Base-by-base conservation (phyloP, 2,113 vertebrate species). In the Scortum barcoo region DNA sequence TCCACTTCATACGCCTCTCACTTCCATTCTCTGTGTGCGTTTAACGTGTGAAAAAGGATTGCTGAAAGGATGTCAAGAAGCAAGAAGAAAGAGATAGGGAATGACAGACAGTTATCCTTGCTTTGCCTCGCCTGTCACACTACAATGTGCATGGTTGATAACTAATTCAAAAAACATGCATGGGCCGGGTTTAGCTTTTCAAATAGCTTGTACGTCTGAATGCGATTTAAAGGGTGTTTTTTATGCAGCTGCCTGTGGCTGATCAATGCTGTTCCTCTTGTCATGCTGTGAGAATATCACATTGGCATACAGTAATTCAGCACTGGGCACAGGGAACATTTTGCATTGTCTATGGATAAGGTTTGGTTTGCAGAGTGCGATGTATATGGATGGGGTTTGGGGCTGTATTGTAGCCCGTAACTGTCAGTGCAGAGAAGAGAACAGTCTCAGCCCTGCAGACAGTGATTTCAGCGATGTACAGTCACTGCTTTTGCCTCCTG, bases 31-130 rank as follows among this genome's bases (percentile, higher is more conserved):
- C 83, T 89, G 73, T 78, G 87, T 86, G 89, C 73, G 36, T 89
- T 90, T 90, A 94, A 93, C 69, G 89, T 93, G 91, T 93, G 92
- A 91, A 91, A 94, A 93, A 84, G 86, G 86, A 91, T 94, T 94
- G 84, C 80, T 68, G 90, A 80, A 84, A 83, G 84, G 84, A 87
- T 89, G 86, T 92, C 81, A 80, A 77, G 81, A 83, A 72, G 77
- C 69, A 58, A 62, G 77, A 33, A 67, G 42, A 77, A 73, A 76
- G 60, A 79, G 78, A 90, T 62, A 26, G 81, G 83, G 66, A 76
- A 71, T 63, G 86, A 80, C 71, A 65, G 87, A 86, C 79, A 68
- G 83, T 88, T 90, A 83, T 78, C 70, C 83, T 86, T 56, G 72
- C 89, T 89, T 87, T 88, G 72, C 72, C 48, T 71, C 38, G 75